Conservation (phyloP, 2,797 vertebrate species). For the Gymnopithys bicolor region DNA sequence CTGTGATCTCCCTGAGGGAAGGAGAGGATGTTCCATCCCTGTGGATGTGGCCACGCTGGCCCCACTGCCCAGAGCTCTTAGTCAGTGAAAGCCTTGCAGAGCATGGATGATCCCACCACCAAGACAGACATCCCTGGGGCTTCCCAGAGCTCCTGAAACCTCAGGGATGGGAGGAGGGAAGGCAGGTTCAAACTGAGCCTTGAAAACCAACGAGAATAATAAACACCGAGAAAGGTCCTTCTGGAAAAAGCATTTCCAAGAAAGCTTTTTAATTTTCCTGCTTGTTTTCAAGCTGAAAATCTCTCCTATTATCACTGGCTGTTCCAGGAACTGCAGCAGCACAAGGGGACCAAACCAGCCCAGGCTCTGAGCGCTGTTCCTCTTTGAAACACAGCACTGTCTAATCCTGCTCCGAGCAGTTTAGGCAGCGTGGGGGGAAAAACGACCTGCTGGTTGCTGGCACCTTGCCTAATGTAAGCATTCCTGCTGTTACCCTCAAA, state of each 20-base stretch:
- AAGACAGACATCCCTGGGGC: background rate
- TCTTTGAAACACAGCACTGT: conserved; percentile 47
- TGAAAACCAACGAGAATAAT: background rate
- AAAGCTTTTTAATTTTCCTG: conserved; percentile 11
- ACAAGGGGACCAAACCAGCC: conserved; percentile 25
- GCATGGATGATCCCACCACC: background rate
- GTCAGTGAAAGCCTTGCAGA: background rate
- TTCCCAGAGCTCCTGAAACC: background rate
- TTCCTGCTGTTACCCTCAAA: conserved; percentile 62
- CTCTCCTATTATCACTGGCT: background rate
- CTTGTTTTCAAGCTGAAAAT: conserved; percentile 44
- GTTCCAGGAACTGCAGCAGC: background rate
- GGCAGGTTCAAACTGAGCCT: background rate
- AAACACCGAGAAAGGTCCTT: background rate
- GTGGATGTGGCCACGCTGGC: rapidly evolving
- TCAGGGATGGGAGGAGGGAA: background rate
- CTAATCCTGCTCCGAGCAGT: conserved; percentile 49
- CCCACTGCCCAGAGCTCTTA: background rate
- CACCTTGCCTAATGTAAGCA: conserved; percentile 58
- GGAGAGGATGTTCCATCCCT: background rate
- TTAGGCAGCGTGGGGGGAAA: conserved; percentile 42
- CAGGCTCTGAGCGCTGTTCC: conserved; percentile 20
- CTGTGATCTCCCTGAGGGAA: background rate
- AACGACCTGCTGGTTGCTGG: conserved; percentile 53
- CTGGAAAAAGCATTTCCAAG: background rate